These are phyloP conservation scores for Idaea biselata DNA, from an alignment of 2,888 invertebrate species.

Conservation along the genomic window DNA sequence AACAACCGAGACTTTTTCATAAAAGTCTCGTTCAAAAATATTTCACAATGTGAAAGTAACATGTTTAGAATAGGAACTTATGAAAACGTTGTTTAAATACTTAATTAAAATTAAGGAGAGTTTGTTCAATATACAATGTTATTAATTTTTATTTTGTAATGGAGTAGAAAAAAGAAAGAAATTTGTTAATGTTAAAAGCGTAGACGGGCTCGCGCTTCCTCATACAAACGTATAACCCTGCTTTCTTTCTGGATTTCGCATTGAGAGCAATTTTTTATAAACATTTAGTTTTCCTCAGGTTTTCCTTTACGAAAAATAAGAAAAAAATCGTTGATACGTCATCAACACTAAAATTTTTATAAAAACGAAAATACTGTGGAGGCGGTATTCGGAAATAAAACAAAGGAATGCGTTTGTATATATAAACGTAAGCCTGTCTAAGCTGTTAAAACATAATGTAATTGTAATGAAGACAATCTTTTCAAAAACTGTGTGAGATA, in stretches of 20 bases:
- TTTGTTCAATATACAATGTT: constrained; percentile 39
- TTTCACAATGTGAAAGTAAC: constrained; percentile 28
- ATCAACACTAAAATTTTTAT: too few species aligned
- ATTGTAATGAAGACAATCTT: constrained; percentile 19
- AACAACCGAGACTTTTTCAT: constrained; percentile 34
- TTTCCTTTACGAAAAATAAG: too few species aligned
- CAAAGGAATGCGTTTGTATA: too few species aligned
- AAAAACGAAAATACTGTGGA: too few species aligned
- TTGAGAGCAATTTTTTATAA: too few species aligned
- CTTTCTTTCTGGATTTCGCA: too few species aligned
- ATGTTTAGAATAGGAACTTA: constrained; percentile 37
- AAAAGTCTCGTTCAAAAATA: constrained; percentile 17
- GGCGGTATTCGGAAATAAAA: too few species aligned
- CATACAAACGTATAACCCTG: too few species aligned
- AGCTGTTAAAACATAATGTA: not conserved
- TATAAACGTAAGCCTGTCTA: too few species aligned
- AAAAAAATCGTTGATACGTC: too few species aligned
- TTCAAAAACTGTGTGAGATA: constrained; percentile 20
- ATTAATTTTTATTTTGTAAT: constrained; percentile 38
- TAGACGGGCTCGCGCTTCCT: too few species aligned
- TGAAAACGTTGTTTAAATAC: constrained; percentile 43
- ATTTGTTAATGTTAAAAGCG: constrained; percentile 37
- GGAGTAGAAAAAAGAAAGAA: constrained; percentile 35
- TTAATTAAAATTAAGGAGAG: constrained; percentile 35
- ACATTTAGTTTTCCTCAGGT: too few species aligned